Conservation (phyloP, 2,888 invertebrate genomes). For the Aplocera efformata region DNA sequence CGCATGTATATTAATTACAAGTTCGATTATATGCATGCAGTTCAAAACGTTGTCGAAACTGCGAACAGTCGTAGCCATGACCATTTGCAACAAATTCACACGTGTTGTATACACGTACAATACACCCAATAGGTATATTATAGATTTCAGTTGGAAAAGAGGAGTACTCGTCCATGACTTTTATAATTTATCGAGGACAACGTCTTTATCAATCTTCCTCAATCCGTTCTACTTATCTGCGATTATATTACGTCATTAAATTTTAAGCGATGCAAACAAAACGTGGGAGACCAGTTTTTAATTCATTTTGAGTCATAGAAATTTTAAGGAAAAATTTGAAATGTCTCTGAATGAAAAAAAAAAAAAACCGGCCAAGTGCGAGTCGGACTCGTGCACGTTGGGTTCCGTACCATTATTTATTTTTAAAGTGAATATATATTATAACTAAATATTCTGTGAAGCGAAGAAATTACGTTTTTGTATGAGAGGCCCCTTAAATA, state of each 20-base stretch:
- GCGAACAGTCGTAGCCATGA: constrained; percentile 25
- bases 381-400: no score
- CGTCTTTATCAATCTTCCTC: constrained; percentile 46
- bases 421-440: no score
- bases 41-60: constrained; percentile 18
- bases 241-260: constrained; percentile 2
- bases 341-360: no score
- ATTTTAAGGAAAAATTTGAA: constrained; percentile 12
- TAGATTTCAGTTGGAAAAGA: constrained; percentile 4
- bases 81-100: constrained; percentile 15
- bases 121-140: neutral
- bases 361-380: no score
- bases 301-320: neutral
- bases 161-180: constrained; percentile 18
- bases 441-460: no score
- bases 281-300: neutral
- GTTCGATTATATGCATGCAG: no score
- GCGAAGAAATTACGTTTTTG: no score
- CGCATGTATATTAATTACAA: no score
- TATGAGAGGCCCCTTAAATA: no score
- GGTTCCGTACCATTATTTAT: no score
- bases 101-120: constrained; percentile 5
- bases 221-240: constrained; percentile 27
- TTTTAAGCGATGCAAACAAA: constrained; percentile 1
- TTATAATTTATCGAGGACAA: constrained; percentile 51